Conservation (phyloP, 2,113 vertebrate species). For the Chauna torquata region DNA sequence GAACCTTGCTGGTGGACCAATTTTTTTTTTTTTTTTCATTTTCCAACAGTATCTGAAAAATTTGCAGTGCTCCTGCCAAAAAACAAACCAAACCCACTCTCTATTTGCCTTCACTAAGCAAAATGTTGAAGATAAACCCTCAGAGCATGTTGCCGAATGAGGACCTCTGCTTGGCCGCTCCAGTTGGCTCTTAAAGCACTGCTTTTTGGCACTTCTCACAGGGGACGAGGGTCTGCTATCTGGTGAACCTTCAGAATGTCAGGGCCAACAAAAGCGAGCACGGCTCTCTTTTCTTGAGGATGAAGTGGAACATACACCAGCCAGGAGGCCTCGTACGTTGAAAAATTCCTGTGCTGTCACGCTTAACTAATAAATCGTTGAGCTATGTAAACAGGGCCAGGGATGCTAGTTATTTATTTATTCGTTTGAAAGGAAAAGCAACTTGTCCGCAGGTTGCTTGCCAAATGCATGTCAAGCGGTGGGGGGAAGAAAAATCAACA, state of each 20-base stretch:
- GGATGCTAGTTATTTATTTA: constrained; percentile 36
- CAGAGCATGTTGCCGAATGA: background rate
- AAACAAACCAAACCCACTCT: background rate
- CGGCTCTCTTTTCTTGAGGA: background rate
- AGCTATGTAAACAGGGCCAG: constrained; percentile 15
- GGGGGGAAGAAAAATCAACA: background rate
- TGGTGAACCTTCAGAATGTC: background rate
- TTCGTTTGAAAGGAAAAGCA: background rate
- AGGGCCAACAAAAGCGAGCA: background rate
- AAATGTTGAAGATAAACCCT: background rate
- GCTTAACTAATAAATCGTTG: background rate
- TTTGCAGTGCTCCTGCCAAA: background rate
- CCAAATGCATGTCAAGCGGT: background rate
- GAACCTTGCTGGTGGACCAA: background rate
- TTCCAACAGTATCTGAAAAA: background rate
- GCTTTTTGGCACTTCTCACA: background rate
- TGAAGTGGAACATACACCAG: background rate
- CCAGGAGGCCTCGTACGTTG: background rate
- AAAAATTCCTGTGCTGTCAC: constrained; percentile 65
- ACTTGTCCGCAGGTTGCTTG: background rate
- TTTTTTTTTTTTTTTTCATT: background rate
- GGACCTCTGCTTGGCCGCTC: background rate
- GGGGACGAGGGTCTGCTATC: background rate
- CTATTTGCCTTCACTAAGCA: background rate
- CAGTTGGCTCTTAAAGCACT: background rate